Base-by-base conservation (phyloP, 2,888 invertebrate species). In the Cacoxenus indagator region DNA sequence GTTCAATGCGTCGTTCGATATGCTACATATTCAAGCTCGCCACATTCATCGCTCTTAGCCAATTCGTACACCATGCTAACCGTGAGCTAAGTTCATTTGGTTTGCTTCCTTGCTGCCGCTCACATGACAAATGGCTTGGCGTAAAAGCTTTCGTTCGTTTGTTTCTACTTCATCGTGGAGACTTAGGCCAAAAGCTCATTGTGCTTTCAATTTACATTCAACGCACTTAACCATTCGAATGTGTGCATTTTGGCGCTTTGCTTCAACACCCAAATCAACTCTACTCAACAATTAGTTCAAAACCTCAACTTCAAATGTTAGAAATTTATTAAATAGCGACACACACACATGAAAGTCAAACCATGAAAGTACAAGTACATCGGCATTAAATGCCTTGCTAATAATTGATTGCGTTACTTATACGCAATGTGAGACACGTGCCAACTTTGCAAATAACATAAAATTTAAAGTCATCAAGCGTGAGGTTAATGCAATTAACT, bases 51-150 rank as follows among this genome's bases (percentile, higher is more conserved):
- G 37, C 8, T 5, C 9, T 37, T 37, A 37, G 48, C 19, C 48
- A 48, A 48, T 48, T 48, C 17, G 48, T n/a, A 48, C 48, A 48
- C 48, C 48, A 48, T n/a, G n/a, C n/a, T n/a, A n/a, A n/a, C n/a
- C n/a, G n/a, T n/a, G n/a, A n/a, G n/a, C n/a, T n/a, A n/a, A n/a
- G 24, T 22, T n/a, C 27, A 8, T 59, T 59, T 59, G 31, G 59
- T 59, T 59, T 31, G 31, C n/a, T 59, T 59, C 59, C 59, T 5
- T 31, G 59, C 19, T 59, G 27, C 14, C 37, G 14, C 31, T 31
- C 31, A 31, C n/a, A n/a, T n/a, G 31, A 8, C 6, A 8, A 8
- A 59, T n/a, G 22, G 17, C 19, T 19, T 8, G 59, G 59, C 31
- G 29, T 59, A 37, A 59, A 59, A 59, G 59, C 57, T 57, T 19